These are phyloP conservation scores for Papilio protenor DNA, from an alignment of 2,888 invertebrate genomes.

Conservation along the genomic window DNA sequence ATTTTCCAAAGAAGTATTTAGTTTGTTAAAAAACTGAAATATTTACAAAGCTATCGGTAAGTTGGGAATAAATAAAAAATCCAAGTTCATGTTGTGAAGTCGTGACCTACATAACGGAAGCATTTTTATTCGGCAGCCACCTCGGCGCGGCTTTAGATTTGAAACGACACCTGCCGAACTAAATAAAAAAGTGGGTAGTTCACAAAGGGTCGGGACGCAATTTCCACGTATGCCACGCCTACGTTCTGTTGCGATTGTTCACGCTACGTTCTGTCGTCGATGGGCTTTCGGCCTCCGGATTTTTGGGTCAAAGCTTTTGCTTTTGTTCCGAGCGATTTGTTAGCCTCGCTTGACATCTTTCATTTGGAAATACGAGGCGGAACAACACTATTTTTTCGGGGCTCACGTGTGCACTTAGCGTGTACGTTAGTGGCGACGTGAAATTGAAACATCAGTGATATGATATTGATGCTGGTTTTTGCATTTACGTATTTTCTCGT, in stretches of 20 bases:
- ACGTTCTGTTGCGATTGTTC: slow-evolving; percentile 45
- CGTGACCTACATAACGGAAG: slow-evolving; percentile 44
- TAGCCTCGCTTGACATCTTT: slow-evolving; percentile 52
- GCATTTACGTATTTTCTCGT: background rate
- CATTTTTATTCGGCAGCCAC: slow-evolving; percentile 45
- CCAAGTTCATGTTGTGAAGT: slow-evolving; percentile 35
- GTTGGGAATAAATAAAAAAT: slow-evolving; percentile 33
- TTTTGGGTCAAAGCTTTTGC: slow-evolving; percentile 59
- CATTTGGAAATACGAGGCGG: slow-evolving; percentile 48
- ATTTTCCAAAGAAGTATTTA: too few relatives aligned
- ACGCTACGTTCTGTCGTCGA: slow-evolving; percentile 49
- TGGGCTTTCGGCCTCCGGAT: slow-evolving; percentile 55
- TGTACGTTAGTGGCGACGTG: slow-evolving; percentile 20
- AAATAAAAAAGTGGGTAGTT: slow-evolving; percentile 56
- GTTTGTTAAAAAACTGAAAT: slow-evolving; percentile 18
- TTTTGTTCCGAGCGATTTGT: slow-evolving; percentile 56
- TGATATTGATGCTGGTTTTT: slow-evolving; percentile 4
- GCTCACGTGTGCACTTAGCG: slow-evolving; percentile 38
- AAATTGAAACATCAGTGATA: slow-evolving; percentile 22
- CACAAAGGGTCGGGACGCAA: slow-evolving; percentile 62
- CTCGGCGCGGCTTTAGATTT: slow-evolving; percentile 47
- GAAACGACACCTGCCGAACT: slow-evolving; percentile 56
- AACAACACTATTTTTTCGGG: slow-evolving; percentile 42
- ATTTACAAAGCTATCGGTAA: slow-evolving; percentile 30
- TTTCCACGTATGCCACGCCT: slow-evolving; percentile 61